Percentiles rank a stretch among this genome's conserved stretches.
Conservation (phyloP, 2,113 vertebrate species). For the Muscicapa adusta region DNA sequence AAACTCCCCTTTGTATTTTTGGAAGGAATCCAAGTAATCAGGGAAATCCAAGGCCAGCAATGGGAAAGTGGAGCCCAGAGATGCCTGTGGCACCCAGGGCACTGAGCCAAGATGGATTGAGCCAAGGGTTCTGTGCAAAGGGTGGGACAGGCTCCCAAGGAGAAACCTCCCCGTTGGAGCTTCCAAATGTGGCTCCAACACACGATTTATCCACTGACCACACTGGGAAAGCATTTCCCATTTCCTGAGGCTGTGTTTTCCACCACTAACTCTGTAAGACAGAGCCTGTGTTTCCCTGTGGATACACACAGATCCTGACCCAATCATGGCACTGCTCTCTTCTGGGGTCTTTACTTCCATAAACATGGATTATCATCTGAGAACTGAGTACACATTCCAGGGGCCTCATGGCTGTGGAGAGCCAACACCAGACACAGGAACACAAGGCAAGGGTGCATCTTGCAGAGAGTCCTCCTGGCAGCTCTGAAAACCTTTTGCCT, state of each 20-base stretch:
- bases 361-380: neutral
- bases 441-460: accelerated
- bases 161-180: neutral
- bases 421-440: neutral
- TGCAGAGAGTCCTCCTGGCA: neutral
- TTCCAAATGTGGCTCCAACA: neutral
- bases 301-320: neutral
- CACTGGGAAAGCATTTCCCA: neutral
- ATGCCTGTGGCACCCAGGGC: no score
- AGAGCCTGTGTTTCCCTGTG: neutral
- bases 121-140: neutral
- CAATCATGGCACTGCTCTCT: neutral
- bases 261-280: accelerated
- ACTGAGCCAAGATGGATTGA: neutral
- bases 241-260: neutral
- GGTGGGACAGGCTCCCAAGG: neutral
- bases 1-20: neutral
- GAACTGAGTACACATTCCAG: neutral
- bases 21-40: neutral
- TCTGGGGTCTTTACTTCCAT: neutral
- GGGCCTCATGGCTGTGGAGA: neutral
- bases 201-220: neutral
- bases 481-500: neutral
- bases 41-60: neutral
- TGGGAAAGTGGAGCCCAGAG: neutral